Evolutionary conservation across 1,140 invertebrate species (phyloP).

Genomic region (Rhyzopertha dominica): DNA sequence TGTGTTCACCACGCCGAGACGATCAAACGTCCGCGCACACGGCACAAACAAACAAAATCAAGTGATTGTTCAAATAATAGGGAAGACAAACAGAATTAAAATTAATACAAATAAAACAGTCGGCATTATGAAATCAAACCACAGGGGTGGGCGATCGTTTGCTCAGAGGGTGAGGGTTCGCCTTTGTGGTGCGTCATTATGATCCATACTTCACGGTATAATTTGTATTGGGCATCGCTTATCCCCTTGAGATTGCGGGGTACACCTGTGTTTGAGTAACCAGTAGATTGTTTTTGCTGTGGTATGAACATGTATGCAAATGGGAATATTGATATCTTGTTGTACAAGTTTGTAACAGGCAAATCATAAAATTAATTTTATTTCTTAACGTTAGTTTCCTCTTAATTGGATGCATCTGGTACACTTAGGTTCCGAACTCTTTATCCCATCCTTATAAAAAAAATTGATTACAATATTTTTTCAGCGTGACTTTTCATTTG

Average conservation of each 20-base stretch:
- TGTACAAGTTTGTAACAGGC: background rate
- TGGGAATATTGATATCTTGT: background rate
- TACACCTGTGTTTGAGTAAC: background rate
- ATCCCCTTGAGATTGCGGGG: constrained; percentile 5
- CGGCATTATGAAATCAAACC: constrained; percentile 26
- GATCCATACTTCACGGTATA: constrained; percentile 18
- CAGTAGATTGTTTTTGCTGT: constrained; percentile 1
- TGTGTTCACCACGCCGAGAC: no score
- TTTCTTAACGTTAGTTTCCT: no score
- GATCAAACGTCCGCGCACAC: no score
- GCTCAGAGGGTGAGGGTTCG: constrained; percentile 3
- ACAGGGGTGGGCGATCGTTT: constrained; percentile 18
- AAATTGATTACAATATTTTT: no score
- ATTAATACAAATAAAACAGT: constrained; percentile 25
- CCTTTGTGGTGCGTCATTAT: constrained; percentile 7
- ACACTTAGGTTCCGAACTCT: no score
- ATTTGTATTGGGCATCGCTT: constrained; percentile 19
- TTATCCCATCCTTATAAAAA: no score
- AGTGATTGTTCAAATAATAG: constrained; percentile 17
- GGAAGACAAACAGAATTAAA: constrained; percentile 28
- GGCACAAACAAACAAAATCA: no score
- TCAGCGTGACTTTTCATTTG: no score
- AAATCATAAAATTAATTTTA: no score
- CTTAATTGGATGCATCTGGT: no score
- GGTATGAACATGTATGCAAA: background rate